Percentiles rank a stretch among this genome's conserved stretches.
phyloP scores from a whole-genome alignment of 2,113 vertebrate species.

The Notothenia coriiceps region DNA sequence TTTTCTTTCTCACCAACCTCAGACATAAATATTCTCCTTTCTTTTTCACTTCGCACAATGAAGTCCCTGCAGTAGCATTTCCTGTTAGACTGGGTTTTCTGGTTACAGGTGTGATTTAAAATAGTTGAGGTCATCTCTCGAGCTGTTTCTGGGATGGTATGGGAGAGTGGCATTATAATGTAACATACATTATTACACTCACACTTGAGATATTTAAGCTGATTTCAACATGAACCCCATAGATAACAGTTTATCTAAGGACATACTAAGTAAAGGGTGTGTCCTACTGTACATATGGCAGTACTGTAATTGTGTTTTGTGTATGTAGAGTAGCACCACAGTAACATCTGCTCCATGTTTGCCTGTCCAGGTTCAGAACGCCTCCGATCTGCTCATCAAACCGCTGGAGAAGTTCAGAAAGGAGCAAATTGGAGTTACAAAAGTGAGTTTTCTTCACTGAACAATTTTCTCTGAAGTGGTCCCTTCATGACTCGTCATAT shows the following conservation, averaged over 20 bases:
- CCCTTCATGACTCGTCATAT: not conserved
- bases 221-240: not conserved
- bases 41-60: not conserved
- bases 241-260: not conserved
- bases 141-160: not conserved
- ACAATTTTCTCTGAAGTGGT: not conserved
- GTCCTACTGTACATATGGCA: not conserved
- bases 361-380: constrained; percentile 91
- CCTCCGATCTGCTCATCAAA: constrained; percentile 95
- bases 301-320: not conserved
- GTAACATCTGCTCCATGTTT: constrained; percentile 3
- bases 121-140: not conserved
- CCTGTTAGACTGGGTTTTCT: constrained; percentile 56
- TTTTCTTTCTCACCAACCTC: not conserved
- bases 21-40: not conserved
- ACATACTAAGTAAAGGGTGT: not conserved
- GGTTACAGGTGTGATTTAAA: not conserved
- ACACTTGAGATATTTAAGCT: not conserved
- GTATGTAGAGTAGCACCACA: not conserved
- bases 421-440: constrained; percentile 95
- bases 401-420: constrained; percentile 97
- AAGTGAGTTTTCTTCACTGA: constrained; percentile 84
- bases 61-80: not conserved
- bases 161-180: not conserved
- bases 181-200: not conserved